Conservation (phyloP, 2,888 invertebrate genomes). For the Diogma glabrata region DNA sequence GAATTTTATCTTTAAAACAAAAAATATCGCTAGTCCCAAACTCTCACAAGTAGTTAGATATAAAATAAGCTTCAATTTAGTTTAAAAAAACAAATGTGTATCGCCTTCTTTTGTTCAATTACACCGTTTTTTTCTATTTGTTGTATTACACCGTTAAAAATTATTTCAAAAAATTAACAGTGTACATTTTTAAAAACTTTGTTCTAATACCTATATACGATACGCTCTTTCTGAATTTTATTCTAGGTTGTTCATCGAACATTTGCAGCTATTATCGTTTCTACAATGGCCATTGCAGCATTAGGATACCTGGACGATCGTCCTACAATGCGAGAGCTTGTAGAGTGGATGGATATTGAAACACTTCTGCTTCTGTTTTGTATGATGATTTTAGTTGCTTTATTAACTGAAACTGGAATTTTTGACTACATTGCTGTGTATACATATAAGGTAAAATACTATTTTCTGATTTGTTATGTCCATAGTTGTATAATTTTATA, state of each 20-base stretch:
- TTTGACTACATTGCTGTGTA: constrained; percentile 78
- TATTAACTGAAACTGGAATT: constrained; percentile 78
- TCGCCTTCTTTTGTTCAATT: too few species aligned
- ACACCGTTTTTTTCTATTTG: too few species aligned
- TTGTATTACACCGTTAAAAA: too few species aligned
- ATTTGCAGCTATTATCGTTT: constrained; percentile 71
- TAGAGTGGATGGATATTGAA: constrained; percentile 81
- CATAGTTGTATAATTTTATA: constrained; percentile 9
- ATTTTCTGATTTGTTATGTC: not conserved
- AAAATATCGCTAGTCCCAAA: too few species aligned
- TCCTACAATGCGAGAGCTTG: constrained; percentile 64
- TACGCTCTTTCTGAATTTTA: too few species aligned
- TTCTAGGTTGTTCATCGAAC: constrained; percentile 76
- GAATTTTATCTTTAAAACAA: too few species aligned
- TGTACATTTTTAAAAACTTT: too few species aligned
- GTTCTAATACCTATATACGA: too few species aligned
- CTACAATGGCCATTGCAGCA: constrained; percentile 65
- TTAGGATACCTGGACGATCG: constrained; percentile 63
- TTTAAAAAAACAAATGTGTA: too few species aligned
- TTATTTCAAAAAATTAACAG: too few species aligned
- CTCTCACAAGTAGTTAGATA: too few species aligned
- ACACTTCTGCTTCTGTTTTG: constrained; percentile 70
- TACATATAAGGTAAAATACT: constrained; percentile 54
- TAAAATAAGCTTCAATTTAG: too few species aligned
- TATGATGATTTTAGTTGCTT: constrained; percentile 86